A percentile compares a stretch with the other conserved stretches of the same genome.
phyloP scores from a whole-genome alignment of 23 tunicate genomes.

The Oikopleura albicans region DNA sequence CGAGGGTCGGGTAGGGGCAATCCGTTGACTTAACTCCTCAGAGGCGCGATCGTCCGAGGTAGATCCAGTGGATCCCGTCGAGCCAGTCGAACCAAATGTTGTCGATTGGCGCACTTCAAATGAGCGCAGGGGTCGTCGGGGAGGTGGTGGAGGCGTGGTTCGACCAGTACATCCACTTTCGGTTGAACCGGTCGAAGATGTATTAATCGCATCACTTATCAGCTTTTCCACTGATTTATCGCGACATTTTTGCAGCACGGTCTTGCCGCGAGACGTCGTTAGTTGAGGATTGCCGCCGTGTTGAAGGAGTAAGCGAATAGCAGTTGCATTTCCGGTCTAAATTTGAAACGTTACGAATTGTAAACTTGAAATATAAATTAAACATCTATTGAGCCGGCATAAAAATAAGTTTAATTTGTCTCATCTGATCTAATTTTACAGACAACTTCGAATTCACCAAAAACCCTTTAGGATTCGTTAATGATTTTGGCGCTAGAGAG shows the following conservation, averaged over 20 bases:
- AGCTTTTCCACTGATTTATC: not conserved
- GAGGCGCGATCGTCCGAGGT: not conserved
- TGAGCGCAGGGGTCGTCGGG: not conserved
- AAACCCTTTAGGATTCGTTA: too few species aligned
- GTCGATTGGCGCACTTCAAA: not conserved
- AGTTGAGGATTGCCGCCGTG: not conserved
- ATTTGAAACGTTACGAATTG: not conserved
- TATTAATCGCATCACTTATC: not conserved
- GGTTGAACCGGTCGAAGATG: not conserved
- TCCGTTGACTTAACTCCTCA: not conserved
- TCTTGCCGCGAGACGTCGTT: not conserved
- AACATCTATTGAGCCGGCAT: too few species aligned
- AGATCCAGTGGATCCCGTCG: not conserved
- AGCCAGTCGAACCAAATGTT: slow-evolving; percentile 1
- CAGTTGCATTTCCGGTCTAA: not conserved
- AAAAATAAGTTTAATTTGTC: too few species aligned
- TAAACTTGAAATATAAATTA: too few species aligned
- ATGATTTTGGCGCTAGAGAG: too few species aligned
- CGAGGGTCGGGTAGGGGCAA: not conserved
- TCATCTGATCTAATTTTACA: too few species aligned
- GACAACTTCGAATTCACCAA: too few species aligned
- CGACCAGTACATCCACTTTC: not conserved
- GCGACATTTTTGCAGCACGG: not conserved
- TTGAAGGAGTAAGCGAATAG: not conserved
- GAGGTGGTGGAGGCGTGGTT: not conserved